Evolutionary conservation across 2,888 invertebrate species (phyloP).

Genomic region (Fabriciana adippe): DNA sequence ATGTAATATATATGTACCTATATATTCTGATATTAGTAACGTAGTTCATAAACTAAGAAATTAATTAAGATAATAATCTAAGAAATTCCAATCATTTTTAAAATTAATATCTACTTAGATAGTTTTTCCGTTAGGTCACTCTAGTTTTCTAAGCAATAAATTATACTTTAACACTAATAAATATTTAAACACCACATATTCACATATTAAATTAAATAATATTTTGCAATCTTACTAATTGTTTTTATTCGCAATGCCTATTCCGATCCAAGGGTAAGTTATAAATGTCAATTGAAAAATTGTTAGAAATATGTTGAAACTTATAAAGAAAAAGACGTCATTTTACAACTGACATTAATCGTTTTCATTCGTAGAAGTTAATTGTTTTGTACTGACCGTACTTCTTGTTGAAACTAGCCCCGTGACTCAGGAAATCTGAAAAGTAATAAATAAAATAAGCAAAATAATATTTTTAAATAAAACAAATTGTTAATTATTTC

Average conservation of each 20-base stretch:
- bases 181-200: slow-evolving; percentile 8
- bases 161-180: neutral
- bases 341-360: neutral
- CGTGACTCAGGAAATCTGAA: slow-evolving; percentile 81
- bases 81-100: too few species aligned
- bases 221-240: neutral
- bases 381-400: slow-evolving; percentile 66
- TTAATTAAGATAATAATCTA: too few species aligned
- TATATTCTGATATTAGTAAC: neutral
- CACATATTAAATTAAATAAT: slow-evolving; percentile 7
- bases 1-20: too few species aligned
- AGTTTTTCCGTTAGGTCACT: neutral
- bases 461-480: slow-evolving; percentile 21
- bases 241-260: slow-evolving; percentile 2
- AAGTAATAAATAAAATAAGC: slow-evolving; percentile 44
- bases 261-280: neutral
- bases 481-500: neutral
- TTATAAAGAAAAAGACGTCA: neutral
- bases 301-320: neutral
- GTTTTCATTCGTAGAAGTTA: neutral
- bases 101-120: too few species aligned
- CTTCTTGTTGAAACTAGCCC: slow-evolving; percentile 80
- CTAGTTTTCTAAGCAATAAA: slow-evolving; percentile 7
- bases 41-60: too few species aligned
- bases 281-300: neutral